A percentile compares a stretch with the other conserved stretches of the same genome.
Evolutionary conservation across 2,888 invertebrate species (phyloP).

Genomic region (Protodeltote pygarga): DNA sequence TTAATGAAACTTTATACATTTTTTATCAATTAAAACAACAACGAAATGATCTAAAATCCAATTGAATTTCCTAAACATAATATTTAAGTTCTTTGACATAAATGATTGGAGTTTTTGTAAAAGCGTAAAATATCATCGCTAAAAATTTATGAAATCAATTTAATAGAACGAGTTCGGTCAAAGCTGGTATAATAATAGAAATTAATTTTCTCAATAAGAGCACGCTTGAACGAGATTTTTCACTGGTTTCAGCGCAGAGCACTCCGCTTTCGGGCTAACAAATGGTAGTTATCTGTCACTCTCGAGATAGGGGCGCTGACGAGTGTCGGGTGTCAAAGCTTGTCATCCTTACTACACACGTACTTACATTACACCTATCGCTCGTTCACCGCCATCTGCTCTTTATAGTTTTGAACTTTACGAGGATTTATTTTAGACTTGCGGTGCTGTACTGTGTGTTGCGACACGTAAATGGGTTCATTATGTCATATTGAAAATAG

Average conservation of each 20-base stretch:
- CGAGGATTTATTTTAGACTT: conserved; percentile 55
- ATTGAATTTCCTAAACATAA: conserved; percentile 8
- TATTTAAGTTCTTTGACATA: conserved; percentile 1
- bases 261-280: conserved; percentile 63
- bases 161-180: conserved; percentile 23
- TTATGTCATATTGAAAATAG: conserved; percentile 52
- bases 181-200: conserved; percentile 36
- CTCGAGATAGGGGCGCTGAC: conserved; percentile 68
- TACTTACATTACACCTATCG: conserved; percentile 45
- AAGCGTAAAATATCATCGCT: conserved; percentile 15
- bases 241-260: conserved; percentile 52
- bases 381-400: conserved; percentile 41
- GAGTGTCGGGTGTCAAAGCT: conserved; percentile 72
- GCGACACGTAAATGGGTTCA: conserved; percentile 54
- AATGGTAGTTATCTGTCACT: conserved; percentile 74
- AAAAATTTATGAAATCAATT: conserved; percentile 24
- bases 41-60: conserved; percentile 1
- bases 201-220: conserved; percentile 48
- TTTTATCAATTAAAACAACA: conserved; percentile 3
- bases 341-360: conserved; percentile 65
- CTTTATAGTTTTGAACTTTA: conserved; percentile 57
- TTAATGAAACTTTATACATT: conserved; percentile 7
- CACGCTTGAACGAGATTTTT: conserved; percentile 47
- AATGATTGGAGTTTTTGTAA: conserved; percentile 12
- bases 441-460: conserved; percentile 46